phyloP scores from a whole-genome alignment of 2,888 invertebrate genomes.

The Stenoptilia bipunctidactyla region DNA sequence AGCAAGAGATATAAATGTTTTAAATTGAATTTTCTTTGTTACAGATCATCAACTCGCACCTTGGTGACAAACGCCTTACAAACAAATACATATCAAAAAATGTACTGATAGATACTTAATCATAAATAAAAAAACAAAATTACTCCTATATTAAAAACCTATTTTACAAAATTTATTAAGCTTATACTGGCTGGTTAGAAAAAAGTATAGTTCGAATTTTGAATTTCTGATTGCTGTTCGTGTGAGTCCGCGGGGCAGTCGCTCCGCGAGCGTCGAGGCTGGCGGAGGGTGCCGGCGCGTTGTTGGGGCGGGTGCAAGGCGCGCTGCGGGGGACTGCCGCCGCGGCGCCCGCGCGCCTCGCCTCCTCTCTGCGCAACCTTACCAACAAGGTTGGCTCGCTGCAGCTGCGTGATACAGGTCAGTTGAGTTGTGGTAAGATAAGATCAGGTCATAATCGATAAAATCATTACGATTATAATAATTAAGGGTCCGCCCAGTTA shows the following conservation, averaged over 20 bases:
- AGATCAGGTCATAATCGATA: too few species aligned
- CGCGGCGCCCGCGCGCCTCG: slow-evolving; percentile 78
- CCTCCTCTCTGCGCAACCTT: slow-evolving; percentile 80
- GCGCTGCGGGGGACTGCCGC: slow-evolving; percentile 78
- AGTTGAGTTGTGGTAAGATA: too few species aligned
- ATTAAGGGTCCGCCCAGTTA: too few species aligned
- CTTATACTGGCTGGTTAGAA: not conserved
- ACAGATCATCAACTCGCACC: slow-evolving; percentile 48
- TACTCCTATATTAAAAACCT: slow-evolving; percentile 4
- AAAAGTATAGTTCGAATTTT: too few species aligned
- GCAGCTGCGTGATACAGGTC: slow-evolving; percentile 81
- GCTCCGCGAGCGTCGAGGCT: slow-evolving; percentile 46
- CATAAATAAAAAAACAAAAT: slow-evolving; percentile 9
- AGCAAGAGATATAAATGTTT: not conserved
- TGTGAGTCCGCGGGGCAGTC: slow-evolving; percentile 26
- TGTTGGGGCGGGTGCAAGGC: slow-evolving; percentile 76
- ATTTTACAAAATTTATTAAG: slow-evolving; percentile 3
- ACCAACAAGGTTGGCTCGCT: slow-evolving; percentile 76
- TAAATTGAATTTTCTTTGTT: slow-evolving; percentile 27
- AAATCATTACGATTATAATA: too few species aligned
- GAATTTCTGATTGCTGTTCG: slow-evolving; percentile 7
- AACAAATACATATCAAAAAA: slow-evolving; percentile 59
- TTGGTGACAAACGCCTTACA: slow-evolving; percentile 30
- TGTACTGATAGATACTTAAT: slow-evolving; percentile 45
- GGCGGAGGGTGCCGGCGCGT: slow-evolving; percentile 67